phyloP scores from a whole-genome alignment of 2,797 vertebrate species.

The Peromyscus melanophrys region DNA sequence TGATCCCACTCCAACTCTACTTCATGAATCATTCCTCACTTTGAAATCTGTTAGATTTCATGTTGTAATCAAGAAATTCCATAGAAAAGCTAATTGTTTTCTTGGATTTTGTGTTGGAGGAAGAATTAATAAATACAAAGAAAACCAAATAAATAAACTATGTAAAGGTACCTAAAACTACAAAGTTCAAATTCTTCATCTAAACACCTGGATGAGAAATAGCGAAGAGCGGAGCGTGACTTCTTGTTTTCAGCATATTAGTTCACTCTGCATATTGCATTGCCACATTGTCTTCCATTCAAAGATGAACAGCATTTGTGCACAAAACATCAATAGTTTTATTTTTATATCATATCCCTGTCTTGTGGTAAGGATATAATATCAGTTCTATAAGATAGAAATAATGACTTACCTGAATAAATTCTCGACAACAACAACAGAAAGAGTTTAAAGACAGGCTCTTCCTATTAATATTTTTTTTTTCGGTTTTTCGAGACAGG shows the following conservation, averaged over 20 bases:
- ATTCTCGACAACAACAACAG: background rate
- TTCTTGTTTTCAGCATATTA: background rate
- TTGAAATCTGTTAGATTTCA: background rate
- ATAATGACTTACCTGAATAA: background rate
- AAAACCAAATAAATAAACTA: background rate
- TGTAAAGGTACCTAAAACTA: background rate
- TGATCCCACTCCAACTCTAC: background rate
- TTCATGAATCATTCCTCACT: background rate
- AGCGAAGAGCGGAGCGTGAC: background rate
- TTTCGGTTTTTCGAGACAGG: background rate
- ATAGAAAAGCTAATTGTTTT: constrained; percentile 2
- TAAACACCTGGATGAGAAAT: background rate
- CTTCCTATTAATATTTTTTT: no score
- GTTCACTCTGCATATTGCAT: background rate
- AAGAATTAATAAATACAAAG: background rate
- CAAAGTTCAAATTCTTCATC: background rate
- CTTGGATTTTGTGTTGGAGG: background rate
- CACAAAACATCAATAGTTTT: background rate
- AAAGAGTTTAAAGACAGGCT: background rate
- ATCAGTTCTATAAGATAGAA: background rate
- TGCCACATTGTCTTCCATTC: background rate
- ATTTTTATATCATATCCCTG: background rate
- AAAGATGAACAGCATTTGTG: background rate
- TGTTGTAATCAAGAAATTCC: background rate
- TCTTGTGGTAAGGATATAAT: background rate